Evolutionary conservation across 2,888 invertebrate species (phyloP).

Genomic region (Temnothorax rugatulus): DNA sequence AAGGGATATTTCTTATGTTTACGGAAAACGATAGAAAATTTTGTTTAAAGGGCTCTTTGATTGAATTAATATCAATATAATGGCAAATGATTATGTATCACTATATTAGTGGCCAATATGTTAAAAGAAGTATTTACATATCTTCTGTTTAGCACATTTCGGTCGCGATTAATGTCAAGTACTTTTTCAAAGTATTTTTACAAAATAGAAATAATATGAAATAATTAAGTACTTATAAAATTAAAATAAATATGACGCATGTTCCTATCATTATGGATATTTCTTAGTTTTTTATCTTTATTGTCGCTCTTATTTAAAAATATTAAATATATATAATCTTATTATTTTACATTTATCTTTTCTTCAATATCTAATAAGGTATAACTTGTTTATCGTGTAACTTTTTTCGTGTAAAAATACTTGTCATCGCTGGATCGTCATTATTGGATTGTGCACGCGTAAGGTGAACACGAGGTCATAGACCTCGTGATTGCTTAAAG

Average conservation of each 20-base stretch:
- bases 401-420: neutral
- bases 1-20: conserved; percentile 5
- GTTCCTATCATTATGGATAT: neutral
- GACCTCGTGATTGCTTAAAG: conserved; percentile 52
- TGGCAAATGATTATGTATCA: neutral
- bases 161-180: neutral
- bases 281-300: neutral
- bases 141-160: conserved; percentile 3
- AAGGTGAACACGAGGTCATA: conserved; percentile 41
- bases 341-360: neutral
- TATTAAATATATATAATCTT: neutral
- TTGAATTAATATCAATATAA: neutral
- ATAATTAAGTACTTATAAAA: neutral
- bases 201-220: conserved; percentile 16
- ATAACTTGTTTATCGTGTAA: conserved; percentile 2
- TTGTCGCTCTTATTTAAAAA: neutral
- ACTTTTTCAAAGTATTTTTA: neutral
- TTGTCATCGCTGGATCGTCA: neutral
- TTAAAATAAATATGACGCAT: neutral
- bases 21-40: conserved; percentile 12
- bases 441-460: neutral
- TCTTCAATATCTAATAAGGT: neutral
- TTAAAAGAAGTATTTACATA: neutral
- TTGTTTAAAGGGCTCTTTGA: neutral
- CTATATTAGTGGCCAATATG: neutral